Evolutionary conservation across 2,888 invertebrate genomes (phyloP), one percentile per base, ranked within the genome.

Genomic region (Timandra comae): DNA sequence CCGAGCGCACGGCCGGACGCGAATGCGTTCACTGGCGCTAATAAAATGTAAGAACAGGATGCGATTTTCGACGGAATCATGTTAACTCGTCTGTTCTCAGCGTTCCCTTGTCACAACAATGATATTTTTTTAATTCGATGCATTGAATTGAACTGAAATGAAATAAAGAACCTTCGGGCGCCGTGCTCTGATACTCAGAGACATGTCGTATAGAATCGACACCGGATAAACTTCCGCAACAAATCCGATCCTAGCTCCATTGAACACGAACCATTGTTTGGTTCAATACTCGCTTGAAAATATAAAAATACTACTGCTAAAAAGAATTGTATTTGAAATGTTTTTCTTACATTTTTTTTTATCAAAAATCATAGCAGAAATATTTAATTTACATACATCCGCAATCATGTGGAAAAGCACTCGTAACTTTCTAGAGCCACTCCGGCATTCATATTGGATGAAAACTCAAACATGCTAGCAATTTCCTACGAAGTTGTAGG

Each of bases 21-120:
- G 66, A 77, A 75, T 75, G 64, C 66, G 63, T 56, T 64, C 64
- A 60, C 59, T 56, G 64, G 61, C 70, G 69, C 74, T 76, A 76
- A 74, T 72, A 76, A 73, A 60, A 69, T 58, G 56, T 68, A 73
- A 75, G 74, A 74, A 71, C 81, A 75, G 84, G 82, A 84, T 79
- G 77, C 69, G 67, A 78, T 76, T 72, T 80, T 76, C 65, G 63
- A 73, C 71, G 71, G 73, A 73, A 71, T 71, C 74, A 64, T 74
- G 77, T 72, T 72, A 79, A 76, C 67, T 71, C 64, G 66, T 50
- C 64, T 63, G 71, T 74, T 76, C 72, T 69, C 70, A 71, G 58
- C 59, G 51, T 55, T 65, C 62, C 58, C 63, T 54, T 75, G 78
- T 77, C 79, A 77, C 66, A 80, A 78, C 70, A 69, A 52, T 51